Base-by-base conservation (phyloP, 2,888 invertebrate genomes). In the Hoplodrina ambigua region DNA sequence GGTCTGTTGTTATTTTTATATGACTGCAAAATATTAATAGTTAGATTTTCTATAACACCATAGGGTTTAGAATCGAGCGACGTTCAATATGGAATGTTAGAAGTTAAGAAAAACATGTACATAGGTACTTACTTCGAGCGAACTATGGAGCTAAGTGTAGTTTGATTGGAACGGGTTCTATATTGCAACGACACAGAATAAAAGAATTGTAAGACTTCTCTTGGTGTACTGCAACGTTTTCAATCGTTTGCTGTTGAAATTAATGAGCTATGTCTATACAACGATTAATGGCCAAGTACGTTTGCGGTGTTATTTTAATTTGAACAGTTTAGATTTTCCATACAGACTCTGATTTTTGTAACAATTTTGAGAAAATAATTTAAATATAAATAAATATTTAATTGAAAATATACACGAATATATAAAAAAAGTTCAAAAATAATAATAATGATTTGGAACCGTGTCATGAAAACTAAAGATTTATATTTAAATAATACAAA, bases 1-100 rank as follows among this genome's bases (percentile, higher is more conserved):
- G 86, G 91, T 95, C 90, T 93, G 94, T 95, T 95, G 93, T 96
- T 96, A 95, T 94, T 96, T 95, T 95, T 95, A 94, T 95, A 95
- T 94, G 94, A 94, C 91, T 94, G 93, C 95, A 94, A 94, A 91
- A 91, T 89, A 93, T 87, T 89, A 89, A 91, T 92, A 94, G 86
- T 90, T 94, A 95, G 95, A 93, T 95, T 95, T 95, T 95, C 93
- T 95, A 94, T 89, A 91, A 93, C 92, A 94, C 92, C 85, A 87
- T 95, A 95, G 93, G 88, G 67, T 86, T 87, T 87, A 88, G 84
- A 80, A 76, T 81, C 75, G 83, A 81, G 77, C 79, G 67, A 59
- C 20, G 58, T 83, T 66, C 61, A 66, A 72, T 76, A 59, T 73
- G 62, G 61, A 77, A 84, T 84, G 80, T 80, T 81, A 86, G 84